Conservation (phyloP, 2,797 vertebrate species). For the Dendrocincla tyrannina region DNA sequence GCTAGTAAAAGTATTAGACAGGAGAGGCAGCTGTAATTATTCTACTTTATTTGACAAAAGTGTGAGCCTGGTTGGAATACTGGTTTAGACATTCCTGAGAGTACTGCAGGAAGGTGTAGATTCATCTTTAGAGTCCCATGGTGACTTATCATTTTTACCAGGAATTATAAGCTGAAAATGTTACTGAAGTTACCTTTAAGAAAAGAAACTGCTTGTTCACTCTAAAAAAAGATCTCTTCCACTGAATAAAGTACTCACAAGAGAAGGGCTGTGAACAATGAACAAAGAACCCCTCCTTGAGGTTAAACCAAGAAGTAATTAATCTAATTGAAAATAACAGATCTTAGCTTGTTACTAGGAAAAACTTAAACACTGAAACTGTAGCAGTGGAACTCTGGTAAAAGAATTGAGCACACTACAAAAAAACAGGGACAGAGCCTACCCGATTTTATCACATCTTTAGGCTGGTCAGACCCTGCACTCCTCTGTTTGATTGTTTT, state of each 20-base stretch:
- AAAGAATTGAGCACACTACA: neutral
- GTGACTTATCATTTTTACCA: neutral
- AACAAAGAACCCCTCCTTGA: neutral
- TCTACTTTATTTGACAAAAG: neutral
- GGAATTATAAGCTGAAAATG: neutral
- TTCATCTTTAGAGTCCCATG: neutral
- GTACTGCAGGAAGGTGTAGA: neutral
- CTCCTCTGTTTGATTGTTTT: neutral
- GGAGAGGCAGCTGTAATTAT: neutral
- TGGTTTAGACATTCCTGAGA: neutral
- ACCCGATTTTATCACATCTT: rapidly evolving
- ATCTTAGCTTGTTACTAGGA: neutral
- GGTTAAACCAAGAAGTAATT: constrained; percentile 5
- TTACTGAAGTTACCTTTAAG: neutral
- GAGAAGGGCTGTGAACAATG: neutral
- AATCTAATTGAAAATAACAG: neutral
- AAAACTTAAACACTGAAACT: neutral
- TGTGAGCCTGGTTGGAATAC: neutral
- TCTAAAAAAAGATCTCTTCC: neutral
- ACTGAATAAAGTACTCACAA: neutral
- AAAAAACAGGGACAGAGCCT: neutral
- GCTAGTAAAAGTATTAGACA: rapidly evolving
- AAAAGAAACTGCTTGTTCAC: neutral
- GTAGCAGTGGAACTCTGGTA: neutral
- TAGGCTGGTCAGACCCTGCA: neutral